These are phyloP conservation scores for Biston stratarius DNA, from an alignment of 2,888 invertebrate species.

Conservation along the genomic window DNA sequence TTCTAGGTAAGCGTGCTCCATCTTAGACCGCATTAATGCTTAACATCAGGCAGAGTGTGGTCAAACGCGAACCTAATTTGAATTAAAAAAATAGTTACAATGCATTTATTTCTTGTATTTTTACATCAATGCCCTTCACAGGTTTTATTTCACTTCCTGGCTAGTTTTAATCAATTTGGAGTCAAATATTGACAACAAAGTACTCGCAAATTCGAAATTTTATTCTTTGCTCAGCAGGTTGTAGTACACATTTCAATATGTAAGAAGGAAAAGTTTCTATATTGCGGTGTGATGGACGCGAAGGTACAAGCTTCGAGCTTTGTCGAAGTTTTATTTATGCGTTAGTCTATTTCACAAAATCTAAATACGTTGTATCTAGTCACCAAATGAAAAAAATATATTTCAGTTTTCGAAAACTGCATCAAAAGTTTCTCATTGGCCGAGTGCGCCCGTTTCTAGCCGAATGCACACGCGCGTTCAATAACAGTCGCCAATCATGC, in stretches of 20 bases:
- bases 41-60: no score
- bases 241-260: slow-evolving; percentile 71
- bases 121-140: no score
- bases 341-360: neutral
- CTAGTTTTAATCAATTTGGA: no score
- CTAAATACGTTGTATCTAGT: neutral
- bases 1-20: no score
- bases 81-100: no score
- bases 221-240: slow-evolving; percentile 57
- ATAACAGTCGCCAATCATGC: slow-evolving; percentile 79
- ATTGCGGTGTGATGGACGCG: slow-evolving; percentile 60
- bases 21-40: no score
- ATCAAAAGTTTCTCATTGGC: slow-evolving; percentile 57
- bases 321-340: neutral
- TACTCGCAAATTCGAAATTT: neutral
- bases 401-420: slow-evolving; percentile 40
- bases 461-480: slow-evolving; percentile 63
- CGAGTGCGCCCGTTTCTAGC: slow-evolving; percentile 62
- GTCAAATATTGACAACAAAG: no score
- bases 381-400: slow-evolving; percentile 4
- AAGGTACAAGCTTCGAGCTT: slow-evolving; percentile 50
- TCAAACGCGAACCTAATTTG: no score
- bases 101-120: no score
- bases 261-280: slow-evolving; percentile 74
- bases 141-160: no score